phyloP scores from a whole-genome alignment of 2,113 vertebrate genomes.

The Bos javanicus region DNA sequence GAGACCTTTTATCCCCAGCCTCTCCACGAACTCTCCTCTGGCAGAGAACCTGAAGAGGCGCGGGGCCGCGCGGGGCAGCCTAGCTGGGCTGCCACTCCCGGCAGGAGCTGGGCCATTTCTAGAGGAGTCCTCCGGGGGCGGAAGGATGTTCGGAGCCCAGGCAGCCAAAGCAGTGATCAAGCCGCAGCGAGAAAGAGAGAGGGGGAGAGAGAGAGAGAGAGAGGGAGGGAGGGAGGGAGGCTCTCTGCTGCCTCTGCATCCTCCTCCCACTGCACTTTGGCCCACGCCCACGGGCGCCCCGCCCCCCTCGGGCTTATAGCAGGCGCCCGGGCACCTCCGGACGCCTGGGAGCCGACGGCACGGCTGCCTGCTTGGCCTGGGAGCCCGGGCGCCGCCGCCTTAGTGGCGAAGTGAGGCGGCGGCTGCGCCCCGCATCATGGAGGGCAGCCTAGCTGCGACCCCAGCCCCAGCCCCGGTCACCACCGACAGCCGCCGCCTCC shows the following conservation, averaged over 20 bases:
- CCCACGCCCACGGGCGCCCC: slow-evolving; percentile 49
- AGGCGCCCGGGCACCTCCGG: neutral
- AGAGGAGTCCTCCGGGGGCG: neutral
- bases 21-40: neutral
- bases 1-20: neutral
- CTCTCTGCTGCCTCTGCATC: accelerated
- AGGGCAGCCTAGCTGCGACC: neutral
- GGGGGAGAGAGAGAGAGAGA: accelerated
- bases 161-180: neutral
- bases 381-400: neutral
- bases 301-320: slow-evolving; percentile 47
- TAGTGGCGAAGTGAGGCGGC: neutral
- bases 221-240: neutral
- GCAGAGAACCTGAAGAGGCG: neutral
- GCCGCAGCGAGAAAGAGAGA: accelerated
- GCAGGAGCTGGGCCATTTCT: neutral
- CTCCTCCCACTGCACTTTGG: neutral
- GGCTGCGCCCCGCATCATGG: slow-evolving; percentile 56
- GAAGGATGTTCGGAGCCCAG: neutral
- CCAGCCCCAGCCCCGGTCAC: neutral
- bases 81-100: neutral
- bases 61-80: neutral
- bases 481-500: neutral
- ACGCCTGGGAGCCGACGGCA: neutral
- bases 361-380: neutral